phyloP scores from a whole-genome alignment of 2,113 vertebrate species.

The Saccopteryx leptura region DNA sequence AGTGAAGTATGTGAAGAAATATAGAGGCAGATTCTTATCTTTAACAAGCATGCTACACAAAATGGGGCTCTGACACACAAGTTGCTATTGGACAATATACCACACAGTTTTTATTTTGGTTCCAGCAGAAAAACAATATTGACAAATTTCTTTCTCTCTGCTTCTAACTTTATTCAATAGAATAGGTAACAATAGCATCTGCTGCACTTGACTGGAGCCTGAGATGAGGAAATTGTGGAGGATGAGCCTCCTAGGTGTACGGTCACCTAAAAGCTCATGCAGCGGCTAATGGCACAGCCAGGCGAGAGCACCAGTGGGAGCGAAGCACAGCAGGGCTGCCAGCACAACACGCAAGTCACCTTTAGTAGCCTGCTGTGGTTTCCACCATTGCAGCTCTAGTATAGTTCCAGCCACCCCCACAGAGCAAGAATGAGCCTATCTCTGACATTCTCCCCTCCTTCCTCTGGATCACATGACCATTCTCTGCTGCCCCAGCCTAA shows the following conservation, averaged over 20 bases:
- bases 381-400: background rate
- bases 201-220: constrained; percentile 65
- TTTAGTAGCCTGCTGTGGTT: constrained; percentile 4
- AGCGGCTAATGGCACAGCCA: background rate
- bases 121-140: constrained; percentile 65
- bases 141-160: constrained; percentile 69
- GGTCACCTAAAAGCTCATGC: background rate
- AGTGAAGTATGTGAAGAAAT: constrained; percentile 70
- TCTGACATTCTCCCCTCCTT: background rate
- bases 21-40: constrained; percentile 47
- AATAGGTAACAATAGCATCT: constrained; percentile 63
- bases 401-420: background rate
- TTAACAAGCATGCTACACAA: background rate
- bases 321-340: background rate
- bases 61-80: constrained; percentile 46
- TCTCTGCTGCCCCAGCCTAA: background rate
- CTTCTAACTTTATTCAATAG: constrained; percentile 67
- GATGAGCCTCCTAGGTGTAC: constrained; percentile 61
- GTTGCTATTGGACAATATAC: constrained; percentile 29
- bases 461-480: background rate
- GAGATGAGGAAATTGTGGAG: constrained; percentile 69
- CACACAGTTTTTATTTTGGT: constrained; percentile 61
- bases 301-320: background rate
- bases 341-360: background rate
- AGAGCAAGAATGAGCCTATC: background rate